Percentiles rank a stretch among this genome's conserved stretches.
These are phyloP conservation scores for Drosophila mimica DNA, from an alignment of 2,888 invertebrate species.

Conservation along the genomic window DNA sequence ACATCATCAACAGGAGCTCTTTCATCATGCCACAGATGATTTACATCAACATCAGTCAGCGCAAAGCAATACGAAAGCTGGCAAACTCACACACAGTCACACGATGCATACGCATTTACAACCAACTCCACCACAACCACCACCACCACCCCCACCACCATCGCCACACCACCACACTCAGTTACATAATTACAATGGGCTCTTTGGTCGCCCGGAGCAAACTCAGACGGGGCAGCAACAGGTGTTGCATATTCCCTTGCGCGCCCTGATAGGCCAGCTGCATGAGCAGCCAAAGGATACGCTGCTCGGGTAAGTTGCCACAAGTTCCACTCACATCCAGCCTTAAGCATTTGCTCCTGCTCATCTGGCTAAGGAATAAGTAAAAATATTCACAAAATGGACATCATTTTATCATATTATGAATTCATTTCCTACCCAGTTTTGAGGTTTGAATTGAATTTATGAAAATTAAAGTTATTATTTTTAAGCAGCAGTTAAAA, in stretches of 20 bases:
- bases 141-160: constrained; percentile 13
- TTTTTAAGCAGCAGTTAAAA: neutral
- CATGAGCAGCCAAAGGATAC: constrained; percentile 67
- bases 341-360: neutral
- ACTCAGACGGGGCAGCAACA: constrained; percentile 51
- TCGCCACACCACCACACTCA: constrained; percentile 35
- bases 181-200: constrained; percentile 51
- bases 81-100: constrained; percentile 54
- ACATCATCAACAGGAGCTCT: constrained; percentile 36
- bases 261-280: constrained; percentile 70
- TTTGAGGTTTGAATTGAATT: neutral
- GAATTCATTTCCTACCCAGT: neutral
- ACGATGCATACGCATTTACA: constrained; percentile 40
- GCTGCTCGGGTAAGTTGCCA: constrained; percentile 66
- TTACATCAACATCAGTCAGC: constrained; percentile 65
- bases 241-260: constrained; percentile 79
- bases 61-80: constrained; percentile 59
- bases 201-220: constrained; percentile 51
- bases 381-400: neutral
- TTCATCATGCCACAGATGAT: constrained; percentile 59
- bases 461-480: neutral
- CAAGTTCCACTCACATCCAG: neutral
- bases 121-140: constrained; percentile 13
- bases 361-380: neutral
- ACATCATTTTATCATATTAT: neutral